Evolutionary conservation across 1,140 invertebrate species (phyloP).

Genomic region (Scylla paramamosain): DNA sequence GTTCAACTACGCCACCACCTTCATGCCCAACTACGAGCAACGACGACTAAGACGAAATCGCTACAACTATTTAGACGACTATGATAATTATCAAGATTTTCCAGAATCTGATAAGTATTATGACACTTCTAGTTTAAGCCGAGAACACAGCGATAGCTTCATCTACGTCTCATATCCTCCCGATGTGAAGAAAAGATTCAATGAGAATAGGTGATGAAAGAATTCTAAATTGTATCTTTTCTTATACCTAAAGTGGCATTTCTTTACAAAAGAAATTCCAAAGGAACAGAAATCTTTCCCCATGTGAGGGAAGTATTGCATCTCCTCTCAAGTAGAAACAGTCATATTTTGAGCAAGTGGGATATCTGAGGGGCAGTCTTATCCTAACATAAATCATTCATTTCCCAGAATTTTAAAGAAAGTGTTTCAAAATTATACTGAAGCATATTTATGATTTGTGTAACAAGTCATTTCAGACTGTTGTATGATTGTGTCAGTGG

Average conservation of each 20-base stretch:
- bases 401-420: neutral
- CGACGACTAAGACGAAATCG: conserved; percentile 76
- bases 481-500: neutral
- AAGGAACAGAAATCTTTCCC: neutral
- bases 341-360: neutral
- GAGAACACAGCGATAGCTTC: conserved; percentile 77
- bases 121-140: conserved; percentile 69
- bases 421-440: neutral
- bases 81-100: conserved; percentile 75
- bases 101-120: conserved; percentile 74
- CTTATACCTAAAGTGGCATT: conserved; percentile 16
- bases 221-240: conserved; percentile 1
- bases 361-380: neutral
- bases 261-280: neutral
- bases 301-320: neutral
- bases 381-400: neutral
- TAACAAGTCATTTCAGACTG: neutral
- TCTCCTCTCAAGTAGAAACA: neutral
- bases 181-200: conserved; percentile 77
- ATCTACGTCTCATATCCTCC: conserved; percentile 77
- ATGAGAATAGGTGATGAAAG: conserved; percentile 76
- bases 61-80: conserved; percentile 77
- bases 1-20: conserved; percentile 77
- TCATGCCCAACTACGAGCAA: conserved; percentile 77
- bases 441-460: neutral